Conservation (phyloP, 2,888 invertebrate species). For the Sminthurides aquaticus region DNA sequence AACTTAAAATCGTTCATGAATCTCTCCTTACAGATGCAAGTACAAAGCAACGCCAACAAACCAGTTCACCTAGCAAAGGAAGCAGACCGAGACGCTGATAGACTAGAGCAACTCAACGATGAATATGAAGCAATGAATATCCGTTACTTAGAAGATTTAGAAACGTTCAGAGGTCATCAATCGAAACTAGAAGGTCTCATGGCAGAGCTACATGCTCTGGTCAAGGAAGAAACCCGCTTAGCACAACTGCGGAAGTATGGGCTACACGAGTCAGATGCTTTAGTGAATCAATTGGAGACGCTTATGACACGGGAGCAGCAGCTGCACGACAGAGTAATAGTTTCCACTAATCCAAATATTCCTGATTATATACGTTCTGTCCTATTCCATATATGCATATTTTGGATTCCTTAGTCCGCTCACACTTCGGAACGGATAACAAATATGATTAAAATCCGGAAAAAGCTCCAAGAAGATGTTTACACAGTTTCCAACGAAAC, state of each 20-base stretch:
- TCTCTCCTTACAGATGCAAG: constrained; percentile 28
- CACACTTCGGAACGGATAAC: constrained; percentile 28
- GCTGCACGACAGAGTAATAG: constrained; percentile 32
- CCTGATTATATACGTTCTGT: too few relatives aligned
- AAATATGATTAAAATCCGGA: constrained; percentile 25
- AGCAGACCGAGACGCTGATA: constrained; percentile 37
- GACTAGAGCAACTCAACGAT: constrained; percentile 36
- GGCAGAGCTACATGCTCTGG: constrained; percentile 25
- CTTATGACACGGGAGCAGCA: constrained; percentile 31
- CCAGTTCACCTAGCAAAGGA: constrained; percentile 38
- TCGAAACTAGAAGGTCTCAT: constrained; percentile 27
- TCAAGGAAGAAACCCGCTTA: constrained; percentile 32
- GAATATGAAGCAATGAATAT: constrained; percentile 23
- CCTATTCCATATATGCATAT: too few relatives aligned
- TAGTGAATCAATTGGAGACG: constrained; percentile 28
- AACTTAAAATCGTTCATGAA: background rate
- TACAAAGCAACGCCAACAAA: constrained; percentile 33
- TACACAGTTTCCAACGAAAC: constrained; percentile 33
- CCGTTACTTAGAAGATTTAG: constrained; percentile 28
- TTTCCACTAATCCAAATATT: too few relatives aligned
- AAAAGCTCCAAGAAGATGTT: constrained; percentile 31
- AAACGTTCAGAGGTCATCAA: constrained; percentile 24
- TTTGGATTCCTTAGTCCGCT: too few relatives aligned
- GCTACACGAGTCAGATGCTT: constrained; percentile 28
- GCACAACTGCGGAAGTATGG: constrained; percentile 24